Percentiles rank a stretch among this genome's conserved stretches.
Conservation (phyloP, 2,888 invertebrate genomes). For the Metellina segmentata region DNA sequence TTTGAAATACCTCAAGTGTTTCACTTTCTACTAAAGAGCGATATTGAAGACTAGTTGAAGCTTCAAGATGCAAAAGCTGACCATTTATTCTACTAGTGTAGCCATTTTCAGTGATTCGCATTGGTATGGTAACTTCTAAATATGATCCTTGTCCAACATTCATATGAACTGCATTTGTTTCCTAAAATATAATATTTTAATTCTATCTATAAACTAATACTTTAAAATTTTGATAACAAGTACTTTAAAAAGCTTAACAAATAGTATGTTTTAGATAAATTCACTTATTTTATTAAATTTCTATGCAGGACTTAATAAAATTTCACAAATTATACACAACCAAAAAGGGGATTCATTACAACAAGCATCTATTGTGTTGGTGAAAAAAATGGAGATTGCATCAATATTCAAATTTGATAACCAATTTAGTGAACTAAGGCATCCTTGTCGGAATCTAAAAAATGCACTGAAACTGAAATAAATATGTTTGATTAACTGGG, state of each 20-base stretch:
- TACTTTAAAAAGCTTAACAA: background rate
- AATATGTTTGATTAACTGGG: no score
- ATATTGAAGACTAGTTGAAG: slow-evolving; percentile 96
- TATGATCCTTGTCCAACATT: slow-evolving; percentile 97
- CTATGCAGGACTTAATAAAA: no score
- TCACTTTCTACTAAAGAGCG: slow-evolving; percentile 96
- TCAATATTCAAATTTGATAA: no score
- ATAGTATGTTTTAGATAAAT: background rate
- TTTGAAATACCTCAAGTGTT: slow-evolving; percentile 86
- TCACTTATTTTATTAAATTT: no score
- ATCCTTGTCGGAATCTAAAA: no score
- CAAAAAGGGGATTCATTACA: no score
- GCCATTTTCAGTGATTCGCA: slow-evolving; percentile 93
- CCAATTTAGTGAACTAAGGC: no score
- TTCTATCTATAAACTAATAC: background rate
- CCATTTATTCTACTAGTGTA: slow-evolving; percentile 95
- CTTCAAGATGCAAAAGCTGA: slow-evolving; percentile 95
- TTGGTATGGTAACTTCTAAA: slow-evolving; percentile 96
- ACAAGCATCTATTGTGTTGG: no score
- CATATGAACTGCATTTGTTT: slow-evolving; percentile 98
- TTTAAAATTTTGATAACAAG: background rate
- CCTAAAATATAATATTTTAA: slow-evolving; percentile 82
- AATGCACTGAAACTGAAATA: no score
- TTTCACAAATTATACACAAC: no score
- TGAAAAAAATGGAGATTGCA: no score